Percentiles rank a stretch among this genome's conserved stretches.
Evolutionary conservation across 2,797 vertebrate species (phyloP).

Genomic region (Parauchenoglanis ngamensis): DNA sequence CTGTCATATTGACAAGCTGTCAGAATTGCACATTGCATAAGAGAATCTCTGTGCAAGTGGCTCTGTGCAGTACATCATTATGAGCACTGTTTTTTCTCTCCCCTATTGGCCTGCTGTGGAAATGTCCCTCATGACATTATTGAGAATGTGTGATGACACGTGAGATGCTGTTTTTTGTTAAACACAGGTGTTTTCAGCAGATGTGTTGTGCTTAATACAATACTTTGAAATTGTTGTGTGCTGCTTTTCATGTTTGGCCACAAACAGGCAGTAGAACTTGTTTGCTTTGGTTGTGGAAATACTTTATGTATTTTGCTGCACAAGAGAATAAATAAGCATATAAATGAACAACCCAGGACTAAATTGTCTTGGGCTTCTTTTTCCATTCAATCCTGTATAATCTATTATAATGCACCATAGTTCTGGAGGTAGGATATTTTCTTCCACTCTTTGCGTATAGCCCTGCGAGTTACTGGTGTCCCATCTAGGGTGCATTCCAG

Average conservation of each 20-base stretch:
- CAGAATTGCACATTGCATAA: constrained; percentile 58
- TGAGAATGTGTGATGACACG: constrained; percentile 28
- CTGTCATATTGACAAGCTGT: constrained; percentile 71
- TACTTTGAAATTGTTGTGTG: background rate
- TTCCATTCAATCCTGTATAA: background rate
- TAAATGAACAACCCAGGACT: background rate
- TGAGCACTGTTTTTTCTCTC: constrained; percentile 62
- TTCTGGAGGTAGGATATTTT: background rate
- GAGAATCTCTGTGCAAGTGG: constrained; percentile 41
- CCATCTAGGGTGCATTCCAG: background rate
- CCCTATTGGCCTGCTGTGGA: constrained; percentile 31
- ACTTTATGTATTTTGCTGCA: background rate
- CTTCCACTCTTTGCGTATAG: background rate
- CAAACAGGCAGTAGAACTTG: background rate
- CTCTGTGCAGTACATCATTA: constrained; percentile 63
- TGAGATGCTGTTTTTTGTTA: background rate
- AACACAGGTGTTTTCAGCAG: constrained; percentile 58
- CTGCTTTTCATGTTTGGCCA: constrained; percentile 18
- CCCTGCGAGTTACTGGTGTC: background rate
- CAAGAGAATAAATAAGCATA: background rate
- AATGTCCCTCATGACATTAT: constrained; percentile 43
- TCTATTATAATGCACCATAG: background rate
- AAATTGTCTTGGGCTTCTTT: background rate
- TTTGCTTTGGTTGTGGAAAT: background rate
- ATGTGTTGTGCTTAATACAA: background rate